These are phyloP conservation scores for Melanotaenia duboulayi DNA, from an alignment of 2,113 vertebrate genomes.

Conservation along the genomic window DNA sequence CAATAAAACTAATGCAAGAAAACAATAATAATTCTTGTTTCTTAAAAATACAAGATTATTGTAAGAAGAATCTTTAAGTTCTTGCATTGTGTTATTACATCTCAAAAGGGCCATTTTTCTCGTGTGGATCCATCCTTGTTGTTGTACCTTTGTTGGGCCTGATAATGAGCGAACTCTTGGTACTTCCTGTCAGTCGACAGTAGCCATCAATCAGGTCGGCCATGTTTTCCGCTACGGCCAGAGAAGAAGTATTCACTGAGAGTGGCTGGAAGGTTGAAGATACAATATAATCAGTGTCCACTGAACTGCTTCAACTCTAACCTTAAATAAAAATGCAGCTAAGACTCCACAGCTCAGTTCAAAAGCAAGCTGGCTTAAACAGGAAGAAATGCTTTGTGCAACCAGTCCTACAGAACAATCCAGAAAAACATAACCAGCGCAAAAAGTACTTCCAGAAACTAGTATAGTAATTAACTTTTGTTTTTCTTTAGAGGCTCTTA, in stretches of 20 bases:
- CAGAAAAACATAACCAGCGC: too few species aligned
- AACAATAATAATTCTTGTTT: neutral
- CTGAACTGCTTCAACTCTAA: neutral
- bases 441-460: too few species aligned
- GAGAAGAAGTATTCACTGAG: conserved; percentile 87
- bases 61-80: accelerated
- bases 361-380: too few species aligned
- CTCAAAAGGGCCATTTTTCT: neutral
- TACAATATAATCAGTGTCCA: neutral
- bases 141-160: conserved; percentile 81
- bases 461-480: too few species aligned
- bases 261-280: conserved; percentile 77
- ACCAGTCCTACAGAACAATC: too few species aligned
- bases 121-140: neutral
- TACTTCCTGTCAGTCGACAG: conserved; percentile 84
- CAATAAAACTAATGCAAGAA: too few species aligned
- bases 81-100: neutral
- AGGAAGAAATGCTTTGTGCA: too few species aligned
- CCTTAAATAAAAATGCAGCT: neutral
- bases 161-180: conserved; percentile 84
- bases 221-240: conserved; percentile 94
- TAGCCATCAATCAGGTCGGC: conserved; percentile 94
- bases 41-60: neutral
- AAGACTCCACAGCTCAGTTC: neutral
- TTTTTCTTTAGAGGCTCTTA: too few species aligned